A percentile compares a stretch with the other conserved stretches of the same genome.
Conservation (phyloP, 2,888 invertebrate genomes). For the Saturnia japonica region DNA sequence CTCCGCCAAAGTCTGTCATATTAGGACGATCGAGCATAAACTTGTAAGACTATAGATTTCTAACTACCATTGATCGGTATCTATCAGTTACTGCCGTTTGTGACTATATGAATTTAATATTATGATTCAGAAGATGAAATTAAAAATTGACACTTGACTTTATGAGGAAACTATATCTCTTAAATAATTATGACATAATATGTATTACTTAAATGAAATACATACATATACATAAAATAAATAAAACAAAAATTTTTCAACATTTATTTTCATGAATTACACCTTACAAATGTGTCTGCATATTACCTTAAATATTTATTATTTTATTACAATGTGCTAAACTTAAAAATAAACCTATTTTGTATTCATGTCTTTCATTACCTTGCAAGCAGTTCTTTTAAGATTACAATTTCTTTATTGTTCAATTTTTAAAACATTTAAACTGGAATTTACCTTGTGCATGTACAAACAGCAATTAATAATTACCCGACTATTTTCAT, state of each 20-base stretch:
- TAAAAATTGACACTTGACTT: background rate
- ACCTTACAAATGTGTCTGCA: slow-evolving; percentile 79
- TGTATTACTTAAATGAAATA: background rate
- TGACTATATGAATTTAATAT: background rate
- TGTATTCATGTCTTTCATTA: slow-evolving; percentile 72
- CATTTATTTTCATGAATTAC: slow-evolving; percentile 81
- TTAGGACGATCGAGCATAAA: no score
- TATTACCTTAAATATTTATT: slow-evolving; percentile 75
- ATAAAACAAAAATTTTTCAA: slow-evolving; percentile 59
- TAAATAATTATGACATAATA: background rate
- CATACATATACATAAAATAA: background rate
- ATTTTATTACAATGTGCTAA: slow-evolving; percentile 79
- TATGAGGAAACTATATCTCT: background rate
- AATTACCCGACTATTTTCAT: no score
- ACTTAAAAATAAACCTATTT: slow-evolving; percentile 78
- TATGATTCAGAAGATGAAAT: background rate
- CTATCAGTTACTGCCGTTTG: background rate
- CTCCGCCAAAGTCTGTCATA: no score
- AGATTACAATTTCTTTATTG: slow-evolving; percentile 44
- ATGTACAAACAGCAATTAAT: no score
- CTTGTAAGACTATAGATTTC: no score
- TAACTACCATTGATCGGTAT: background rate
- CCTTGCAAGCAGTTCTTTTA: slow-evolving; percentile 72
- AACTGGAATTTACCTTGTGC: slow-evolving; percentile 50
- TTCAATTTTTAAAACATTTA: slow-evolving; percentile 31